phyloP scores from a whole-genome alignment of 1,140 invertebrate species.

The Philopotamus ludificatus region DNA sequence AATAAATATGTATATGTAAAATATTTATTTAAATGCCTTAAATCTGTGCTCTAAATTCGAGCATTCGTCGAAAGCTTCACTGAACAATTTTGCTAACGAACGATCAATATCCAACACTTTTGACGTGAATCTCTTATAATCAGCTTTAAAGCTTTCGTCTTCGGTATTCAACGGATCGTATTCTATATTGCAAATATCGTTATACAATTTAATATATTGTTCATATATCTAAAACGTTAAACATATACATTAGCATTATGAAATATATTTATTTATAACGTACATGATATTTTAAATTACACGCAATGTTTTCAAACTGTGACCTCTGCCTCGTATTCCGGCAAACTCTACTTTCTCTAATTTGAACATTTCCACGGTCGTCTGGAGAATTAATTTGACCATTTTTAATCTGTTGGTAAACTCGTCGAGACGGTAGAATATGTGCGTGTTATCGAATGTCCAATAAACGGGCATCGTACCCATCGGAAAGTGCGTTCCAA shows the following conservation, averaged over 20 bases:
- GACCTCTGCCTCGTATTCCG: slow-evolving; percentile 70
- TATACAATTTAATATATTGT: slow-evolving; percentile 71
- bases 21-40: slow-evolving; percentile 48
- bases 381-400: slow-evolving; percentile 68
- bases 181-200: slow-evolving; percentile 66
- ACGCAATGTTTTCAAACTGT: slow-evolving; percentile 58
- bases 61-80: slow-evolving; percentile 75
- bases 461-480: slow-evolving; percentile 60
- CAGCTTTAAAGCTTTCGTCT: slow-evolving; percentile 63
- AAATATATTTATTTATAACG: background rate
- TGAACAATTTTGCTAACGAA: slow-evolving; percentile 71
- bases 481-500: slow-evolving; percentile 50
- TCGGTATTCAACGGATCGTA: slow-evolving; percentile 60
- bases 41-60: slow-evolving; percentile 65
- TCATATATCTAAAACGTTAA: slow-evolving; percentile 56
- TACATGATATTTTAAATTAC: slow-evolving; percentile 40
- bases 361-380: slow-evolving; percentile 78
- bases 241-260: slow-evolving; percentile 4
- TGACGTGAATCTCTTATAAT: slow-evolving; percentile 61
- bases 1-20: slow-evolving; percentile 1
- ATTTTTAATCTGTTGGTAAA: slow-evolving; percentile 63
- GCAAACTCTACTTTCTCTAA: slow-evolving; percentile 84
- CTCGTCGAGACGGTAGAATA: slow-evolving; percentile 69
- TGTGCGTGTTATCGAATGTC: slow-evolving; percentile 70
- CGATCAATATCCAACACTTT: slow-evolving; percentile 68